These are phyloP conservation scores for Epizoanthus stellaris DNA, from an alignment of 92 coral and sea anemone species.

Conservation along the genomic window DNA sequence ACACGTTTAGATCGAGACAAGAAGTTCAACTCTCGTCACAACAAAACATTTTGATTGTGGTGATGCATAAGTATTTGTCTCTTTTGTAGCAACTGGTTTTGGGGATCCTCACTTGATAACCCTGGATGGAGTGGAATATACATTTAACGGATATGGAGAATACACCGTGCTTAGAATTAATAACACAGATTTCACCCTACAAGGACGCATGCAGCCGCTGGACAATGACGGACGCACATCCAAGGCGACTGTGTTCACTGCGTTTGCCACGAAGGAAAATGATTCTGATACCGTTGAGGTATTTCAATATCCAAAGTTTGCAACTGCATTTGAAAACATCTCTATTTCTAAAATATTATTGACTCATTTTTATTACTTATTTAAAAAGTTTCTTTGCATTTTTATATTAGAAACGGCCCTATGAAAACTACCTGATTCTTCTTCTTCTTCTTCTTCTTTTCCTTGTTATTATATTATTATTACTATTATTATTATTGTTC, in stretches of 20 bases:
- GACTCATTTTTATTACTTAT: background rate
- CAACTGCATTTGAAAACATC: background rate
- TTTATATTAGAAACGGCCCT: too few species aligned
- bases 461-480: background rate
- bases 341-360: background rate
- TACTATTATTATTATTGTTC: too few species aligned
- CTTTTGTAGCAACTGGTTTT: slow-evolving; percentile 72
- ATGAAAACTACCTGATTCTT: too few species aligned
- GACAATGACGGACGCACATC: slow-evolving; percentile 40
- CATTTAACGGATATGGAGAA: slow-evolving; percentile 91
- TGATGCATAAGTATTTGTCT: background rate
- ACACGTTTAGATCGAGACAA: too few species aligned
- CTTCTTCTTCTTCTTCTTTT: too few species aligned
- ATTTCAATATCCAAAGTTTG: background rate
- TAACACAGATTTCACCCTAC: slow-evolving; percentile 67
- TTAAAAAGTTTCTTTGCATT: too few species aligned
- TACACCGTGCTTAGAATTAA: slow-evolving; percentile 69
- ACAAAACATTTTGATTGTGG: too few species aligned
- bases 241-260: slow-evolving; percentile 77
- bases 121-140: slow-evolving; percentile 85
- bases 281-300: slow-evolving; percentile 83
- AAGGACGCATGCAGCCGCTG: slow-evolving; percentile 91
- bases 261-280: slow-evolving; percentile 71
- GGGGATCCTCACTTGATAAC: slow-evolving; percentile 98
- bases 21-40: too few species aligned